phyloP scores from a whole-genome alignment of 1,140 invertebrate species.

The Galleria mellonella region DNA sequence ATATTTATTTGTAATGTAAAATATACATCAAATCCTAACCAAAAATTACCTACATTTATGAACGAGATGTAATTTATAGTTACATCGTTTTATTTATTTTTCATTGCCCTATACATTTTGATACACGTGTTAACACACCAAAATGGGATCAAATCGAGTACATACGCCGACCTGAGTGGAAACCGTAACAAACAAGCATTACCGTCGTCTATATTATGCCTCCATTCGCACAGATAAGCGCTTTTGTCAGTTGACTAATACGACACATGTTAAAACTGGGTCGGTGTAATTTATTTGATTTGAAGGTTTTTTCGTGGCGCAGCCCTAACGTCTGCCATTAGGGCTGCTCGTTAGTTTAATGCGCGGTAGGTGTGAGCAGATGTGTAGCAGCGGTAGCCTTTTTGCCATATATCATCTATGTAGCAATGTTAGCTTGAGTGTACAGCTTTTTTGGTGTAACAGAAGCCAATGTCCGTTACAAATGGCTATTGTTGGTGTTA shows the following conservation, averaged over 20 bases:
- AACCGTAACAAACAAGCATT: background rate
- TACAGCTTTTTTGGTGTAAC: slow-evolving; percentile 18
- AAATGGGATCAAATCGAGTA: no score
- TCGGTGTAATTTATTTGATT: slow-evolving; percentile 61
- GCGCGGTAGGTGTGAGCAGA: slow-evolving; percentile 51
- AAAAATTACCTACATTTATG: no score
- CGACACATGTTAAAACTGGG: slow-evolving; percentile 32
- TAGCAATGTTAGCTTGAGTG: slow-evolving; percentile 30
- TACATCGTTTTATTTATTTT: no score
- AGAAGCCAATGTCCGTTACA: slow-evolving; percentile 12
- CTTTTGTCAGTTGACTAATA: slow-evolving; percentile 33
- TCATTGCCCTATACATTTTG: no score
- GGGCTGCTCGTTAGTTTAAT: slow-evolving; percentile 63
- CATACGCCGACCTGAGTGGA: no score
- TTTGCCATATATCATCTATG: slow-evolving; percentile 49
- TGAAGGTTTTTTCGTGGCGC: slow-evolving; percentile 39
- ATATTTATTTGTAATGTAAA: no score
- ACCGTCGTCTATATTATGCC: slow-evolving; percentile 6
- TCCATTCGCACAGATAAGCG: slow-evolving; percentile 26
- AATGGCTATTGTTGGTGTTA: slow-evolving; percentile 5
- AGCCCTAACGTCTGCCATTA: slow-evolving; percentile 59
- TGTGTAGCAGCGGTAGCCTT: slow-evolving; percentile 35
- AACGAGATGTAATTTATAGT: no score
- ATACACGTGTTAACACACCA: no score
- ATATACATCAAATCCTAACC: no score